Evolutionary conservation across 2,113 vertebrate species (phyloP).

Genomic region (Natator depressus): DNA sequence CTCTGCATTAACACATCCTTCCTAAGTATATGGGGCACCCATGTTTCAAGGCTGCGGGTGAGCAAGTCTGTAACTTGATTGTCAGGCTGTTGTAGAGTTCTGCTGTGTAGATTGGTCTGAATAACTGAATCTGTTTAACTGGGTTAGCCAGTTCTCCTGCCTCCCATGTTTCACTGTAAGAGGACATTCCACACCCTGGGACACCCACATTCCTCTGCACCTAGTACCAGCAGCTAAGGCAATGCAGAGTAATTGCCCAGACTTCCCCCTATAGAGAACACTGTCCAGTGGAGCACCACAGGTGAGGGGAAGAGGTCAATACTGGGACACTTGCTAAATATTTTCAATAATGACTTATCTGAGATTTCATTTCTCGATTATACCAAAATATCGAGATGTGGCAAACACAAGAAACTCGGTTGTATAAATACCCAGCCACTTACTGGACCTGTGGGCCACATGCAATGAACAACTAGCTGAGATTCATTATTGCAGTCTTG

Average conservation of each 20-base stretch:
- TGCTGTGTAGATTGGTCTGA: background rate
- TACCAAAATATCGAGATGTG: background rate
- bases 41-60: constrained; percentile 25
- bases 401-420: background rate
- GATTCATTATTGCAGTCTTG: background rate
- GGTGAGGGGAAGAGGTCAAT: background rate
- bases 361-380: background rate
- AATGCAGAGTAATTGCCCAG: rapidly evolving
- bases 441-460: background rate
- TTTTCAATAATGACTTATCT: background rate
- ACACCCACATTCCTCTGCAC: background rate
- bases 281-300: background rate
- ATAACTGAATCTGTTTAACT: background rate
- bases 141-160: constrained; percentile 4
- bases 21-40: background rate
- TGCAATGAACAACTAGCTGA: background rate
- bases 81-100: background rate
- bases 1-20: background rate
- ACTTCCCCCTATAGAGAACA: background rate
- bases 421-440: background rate
- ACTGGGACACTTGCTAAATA: background rate
- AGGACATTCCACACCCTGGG: background rate
- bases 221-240: rapidly evolving
- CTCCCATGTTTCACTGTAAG: background rate
- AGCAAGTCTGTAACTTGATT: background rate